phyloP scores from a whole-genome alignment of 2,113 vertebrate species.

The Austrofundulus limnaeus region DNA sequence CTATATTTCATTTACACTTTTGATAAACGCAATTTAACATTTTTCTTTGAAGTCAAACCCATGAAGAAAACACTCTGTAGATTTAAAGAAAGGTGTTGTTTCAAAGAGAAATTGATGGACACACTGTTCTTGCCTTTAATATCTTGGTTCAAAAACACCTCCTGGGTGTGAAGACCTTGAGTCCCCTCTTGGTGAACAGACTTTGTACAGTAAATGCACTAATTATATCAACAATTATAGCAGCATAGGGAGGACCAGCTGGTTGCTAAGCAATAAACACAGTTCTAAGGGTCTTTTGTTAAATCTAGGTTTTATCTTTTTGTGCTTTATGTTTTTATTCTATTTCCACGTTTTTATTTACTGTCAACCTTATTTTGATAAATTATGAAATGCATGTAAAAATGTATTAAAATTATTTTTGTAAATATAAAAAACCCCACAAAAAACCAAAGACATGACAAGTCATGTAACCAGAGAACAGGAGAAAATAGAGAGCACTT shows the following conservation, averaged over 20 bases:
- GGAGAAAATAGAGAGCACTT: neutral
- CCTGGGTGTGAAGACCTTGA: neutral
- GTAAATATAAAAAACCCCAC: no score
- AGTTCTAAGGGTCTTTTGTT: no score
- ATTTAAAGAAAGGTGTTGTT: neutral
- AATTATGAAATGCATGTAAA: no score
- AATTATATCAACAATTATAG: neutral
- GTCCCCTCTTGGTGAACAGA: neutral
- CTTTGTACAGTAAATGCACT: neutral
- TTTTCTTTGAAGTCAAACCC: neutral
- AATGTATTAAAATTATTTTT: no score
- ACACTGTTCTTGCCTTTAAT: neutral
- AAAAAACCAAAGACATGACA: no score
- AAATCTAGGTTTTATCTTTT: neutral
- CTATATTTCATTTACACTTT: neutral
- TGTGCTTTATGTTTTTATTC: neutral
- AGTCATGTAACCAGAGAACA: neutral
- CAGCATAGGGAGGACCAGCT: neutral
- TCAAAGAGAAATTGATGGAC: neutral
- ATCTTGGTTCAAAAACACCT: neutral
- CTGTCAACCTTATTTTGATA: no score
- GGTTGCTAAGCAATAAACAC: slow-evolving; percentile 20
- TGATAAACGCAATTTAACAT: neutral
- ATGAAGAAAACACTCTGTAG: neutral
- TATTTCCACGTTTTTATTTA: neutral